Conservation (phyloP, 2,113 vertebrate genomes). For the Myrmecophaga tridactyla region DNA sequence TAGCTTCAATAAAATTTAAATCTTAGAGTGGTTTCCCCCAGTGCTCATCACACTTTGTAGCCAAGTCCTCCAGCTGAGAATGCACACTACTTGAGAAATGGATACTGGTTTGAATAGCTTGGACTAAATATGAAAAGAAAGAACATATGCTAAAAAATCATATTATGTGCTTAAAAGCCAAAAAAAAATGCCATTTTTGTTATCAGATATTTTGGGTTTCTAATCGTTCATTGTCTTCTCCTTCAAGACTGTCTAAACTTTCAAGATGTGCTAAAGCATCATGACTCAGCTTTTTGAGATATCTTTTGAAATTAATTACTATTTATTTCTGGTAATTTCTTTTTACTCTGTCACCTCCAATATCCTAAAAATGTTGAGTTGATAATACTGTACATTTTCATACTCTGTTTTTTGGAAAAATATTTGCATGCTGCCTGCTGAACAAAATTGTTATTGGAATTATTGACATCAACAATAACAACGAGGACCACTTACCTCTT, state of each 20-base stretch:
- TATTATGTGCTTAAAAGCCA: not conserved
- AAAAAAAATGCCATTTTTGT: not conserved
- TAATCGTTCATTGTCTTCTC: constrained; percentile 8
- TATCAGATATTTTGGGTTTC: not conserved
- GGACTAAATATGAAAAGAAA: constrained; percentile 27
- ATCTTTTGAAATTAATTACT: constrained; percentile 23
- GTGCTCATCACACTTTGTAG: not conserved
- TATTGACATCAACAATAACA: not conserved
- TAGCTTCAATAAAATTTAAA: not conserved
- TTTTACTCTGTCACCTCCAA: not conserved
- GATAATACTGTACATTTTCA: not conserved
- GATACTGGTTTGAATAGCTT: not conserved
- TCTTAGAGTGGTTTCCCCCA: not conserved
- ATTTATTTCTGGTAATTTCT: constrained; percentile 27
- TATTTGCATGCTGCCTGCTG: not conserved
- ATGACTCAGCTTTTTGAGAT: constrained; percentile 24
- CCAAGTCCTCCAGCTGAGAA: not conserved
- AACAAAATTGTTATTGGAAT: not conserved
- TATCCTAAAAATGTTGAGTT: constrained; percentile 19
- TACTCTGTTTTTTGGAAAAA: not conserved
- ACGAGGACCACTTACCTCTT: not conserved
- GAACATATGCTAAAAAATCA: not conserved
- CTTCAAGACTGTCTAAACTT: constrained; percentile 29
- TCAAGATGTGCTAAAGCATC: constrained; percentile 20
- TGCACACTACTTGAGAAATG: not conserved